These are phyloP conservation scores for Coracopsis vasa DNA, from an alignment of 2,113 vertebrate species.

Conservation along the genomic window DNA sequence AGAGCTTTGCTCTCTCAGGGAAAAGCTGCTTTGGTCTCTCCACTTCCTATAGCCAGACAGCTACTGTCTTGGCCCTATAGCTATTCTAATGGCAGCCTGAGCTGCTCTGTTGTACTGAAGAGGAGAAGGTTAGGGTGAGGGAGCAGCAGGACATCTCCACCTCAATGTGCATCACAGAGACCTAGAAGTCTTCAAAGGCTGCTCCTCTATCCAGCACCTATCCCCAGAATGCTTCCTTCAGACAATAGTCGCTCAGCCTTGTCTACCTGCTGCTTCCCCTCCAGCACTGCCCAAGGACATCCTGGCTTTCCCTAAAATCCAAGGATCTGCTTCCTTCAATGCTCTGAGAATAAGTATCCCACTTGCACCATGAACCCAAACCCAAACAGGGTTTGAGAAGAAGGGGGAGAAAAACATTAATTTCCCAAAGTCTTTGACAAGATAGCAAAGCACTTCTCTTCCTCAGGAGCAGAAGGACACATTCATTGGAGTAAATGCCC, in stretches of 20 bases:
- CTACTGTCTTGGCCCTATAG: not conserved
- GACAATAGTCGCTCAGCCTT: not conserved
- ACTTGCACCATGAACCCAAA: not conserved
- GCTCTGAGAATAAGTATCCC: not conserved
- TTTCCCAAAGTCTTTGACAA: not conserved
- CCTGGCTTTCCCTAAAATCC: not conserved
- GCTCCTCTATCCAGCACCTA: not conserved
- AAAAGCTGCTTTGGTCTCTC: not conserved
- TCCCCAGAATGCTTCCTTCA: not conserved
- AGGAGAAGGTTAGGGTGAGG: not conserved
- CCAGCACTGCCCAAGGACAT: not conserved
- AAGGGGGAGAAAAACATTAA: not conserved
- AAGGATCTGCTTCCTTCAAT: not conserved
- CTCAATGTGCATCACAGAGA: not conserved
- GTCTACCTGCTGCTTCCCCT: not conserved
- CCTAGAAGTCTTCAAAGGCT: not conserved
- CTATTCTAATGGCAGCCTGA: not conserved
- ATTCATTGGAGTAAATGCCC: not conserved
- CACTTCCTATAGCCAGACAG: not conserved
- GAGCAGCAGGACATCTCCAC: not conserved
- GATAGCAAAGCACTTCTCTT: not conserved
- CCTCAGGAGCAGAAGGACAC: not conserved
- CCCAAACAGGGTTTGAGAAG: not conserved
- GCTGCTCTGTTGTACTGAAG: not conserved
- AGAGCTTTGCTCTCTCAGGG: not conserved